Evolutionary conservation across 2,797 vertebrate species (phyloP), one percentile per base, ranked within the genome.

Genomic region (Meriones psammophilus): DNA sequence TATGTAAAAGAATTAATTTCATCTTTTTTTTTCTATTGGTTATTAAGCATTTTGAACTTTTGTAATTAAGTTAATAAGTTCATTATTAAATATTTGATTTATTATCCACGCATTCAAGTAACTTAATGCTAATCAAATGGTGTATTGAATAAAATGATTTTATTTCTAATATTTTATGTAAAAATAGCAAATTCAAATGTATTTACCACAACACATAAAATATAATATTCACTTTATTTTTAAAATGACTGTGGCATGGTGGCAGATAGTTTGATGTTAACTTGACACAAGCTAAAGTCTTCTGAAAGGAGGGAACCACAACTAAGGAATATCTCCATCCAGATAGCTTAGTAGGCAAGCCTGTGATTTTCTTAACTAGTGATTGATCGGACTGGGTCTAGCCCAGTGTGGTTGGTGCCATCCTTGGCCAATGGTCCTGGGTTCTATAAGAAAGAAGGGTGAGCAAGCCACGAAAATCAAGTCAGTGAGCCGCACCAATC

Each of bases 61-160:
- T 18, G 88, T 18, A 69, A 14, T 83, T 92, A 69, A 89, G 68
- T 58, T 76, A 64, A 76, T 2, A 54, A 92, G 81, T 95, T 76
- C 4, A 71, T 33, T 78, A 22, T 91, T 26, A 20, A 58, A 58
- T 58, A 58, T 39, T 93, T 93, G 66, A 91, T 24, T 76, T 17
- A 89, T 80, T 88, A 92, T 9, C 66, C 9, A 96, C 71, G 74
- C 2, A 60, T 90, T 87, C 56, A 92, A 92, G 54, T 8, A 80
- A n/a, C 28, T 90, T 84, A 85, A 54, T 66, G 14, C 4, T 96
- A 71, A 76, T 64, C 26, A 94, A 81, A 92, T 81, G 28, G 81
- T 71, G 77, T 71, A 93, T 91, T 94, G 8, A 42, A 66, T 66
- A 2, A 39, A 74, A 88, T 68, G 8, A 56, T 66, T 83, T 79